Percentiles rank a stretch among this genome's conserved stretches.
These are phyloP conservation scores for Troides helena DNA, from an alignment of 2,888 invertebrate species.

Conservation along the genomic window DNA sequence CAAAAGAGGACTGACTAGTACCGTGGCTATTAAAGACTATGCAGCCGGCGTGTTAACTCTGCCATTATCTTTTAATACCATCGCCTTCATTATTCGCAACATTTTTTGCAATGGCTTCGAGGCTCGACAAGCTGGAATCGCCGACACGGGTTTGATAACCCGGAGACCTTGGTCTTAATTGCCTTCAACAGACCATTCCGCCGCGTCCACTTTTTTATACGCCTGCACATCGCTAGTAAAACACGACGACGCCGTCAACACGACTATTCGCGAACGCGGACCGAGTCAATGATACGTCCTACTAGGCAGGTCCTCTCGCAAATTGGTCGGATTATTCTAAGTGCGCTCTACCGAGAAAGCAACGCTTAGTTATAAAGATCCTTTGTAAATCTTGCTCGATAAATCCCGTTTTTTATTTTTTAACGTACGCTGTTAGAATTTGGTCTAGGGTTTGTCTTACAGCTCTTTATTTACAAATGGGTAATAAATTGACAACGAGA, in stretches of 20 bases:
- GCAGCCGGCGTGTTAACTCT: constrained; percentile 65
- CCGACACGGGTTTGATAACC: constrained; percentile 79
- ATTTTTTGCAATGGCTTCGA: constrained; percentile 73
- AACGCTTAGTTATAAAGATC: constrained; percentile 41
- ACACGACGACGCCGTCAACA: constrained; percentile 66
- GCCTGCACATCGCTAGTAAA: constrained; percentile 79
- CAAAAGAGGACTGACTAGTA: constrained; percentile 45
- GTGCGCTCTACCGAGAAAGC: constrained; percentile 69
- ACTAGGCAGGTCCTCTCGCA: constrained; percentile 49
- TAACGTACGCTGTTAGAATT: not conserved
- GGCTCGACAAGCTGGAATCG: constrained; percentile 68
- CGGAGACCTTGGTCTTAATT: constrained; percentile 81
- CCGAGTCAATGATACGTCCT: constrained; percentile 55
- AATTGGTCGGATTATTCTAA: constrained; percentile 58
- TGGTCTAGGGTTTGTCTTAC: not conserved
- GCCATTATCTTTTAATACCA: constrained; percentile 78
- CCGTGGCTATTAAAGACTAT: constrained; percentile 54
- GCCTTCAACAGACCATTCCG: constrained; percentile 76
- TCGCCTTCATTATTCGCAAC: constrained; percentile 75
- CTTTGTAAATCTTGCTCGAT: constrained; percentile 57
- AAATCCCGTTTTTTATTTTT: constrained; percentile 53
- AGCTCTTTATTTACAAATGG: not conserved
- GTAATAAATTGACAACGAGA: no score
- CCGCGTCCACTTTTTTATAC: constrained; percentile 76
- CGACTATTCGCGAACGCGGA: constrained; percentile 62